Evolutionary conservation across 1,140 invertebrate species (phyloP).

Genomic region (Ips typographus): DNA sequence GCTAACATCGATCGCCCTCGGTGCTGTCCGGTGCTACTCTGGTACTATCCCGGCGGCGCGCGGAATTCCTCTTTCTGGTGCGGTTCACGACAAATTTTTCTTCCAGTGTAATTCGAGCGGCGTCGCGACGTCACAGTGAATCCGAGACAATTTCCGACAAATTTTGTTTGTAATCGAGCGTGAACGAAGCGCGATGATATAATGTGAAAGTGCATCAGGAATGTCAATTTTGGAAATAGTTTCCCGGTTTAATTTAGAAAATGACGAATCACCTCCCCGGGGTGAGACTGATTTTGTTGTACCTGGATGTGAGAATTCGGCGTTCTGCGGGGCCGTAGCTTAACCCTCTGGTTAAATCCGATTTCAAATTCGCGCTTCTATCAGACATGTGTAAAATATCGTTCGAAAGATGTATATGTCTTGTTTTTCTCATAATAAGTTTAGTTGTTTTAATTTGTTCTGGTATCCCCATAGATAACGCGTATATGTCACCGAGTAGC

Average conservation of each 20-base stretch:
- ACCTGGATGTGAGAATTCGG: slow-evolving; percentile 43
- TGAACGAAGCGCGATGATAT: background rate
- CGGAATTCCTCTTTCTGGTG: slow-evolving; percentile 19
- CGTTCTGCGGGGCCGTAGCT: slow-evolving; percentile 31
- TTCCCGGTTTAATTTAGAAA: slow-evolving; percentile 34
- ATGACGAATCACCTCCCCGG: slow-evolving; percentile 39
- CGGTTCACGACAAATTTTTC: slow-evolving; percentile 16
- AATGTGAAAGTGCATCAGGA: slow-evolving; percentile 38
- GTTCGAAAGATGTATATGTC: slow-evolving; percentile 52
- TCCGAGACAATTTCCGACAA: background rate
- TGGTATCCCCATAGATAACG: slow-evolving; percentile 51
- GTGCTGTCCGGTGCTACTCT: slow-evolving; percentile 24
- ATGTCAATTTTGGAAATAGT: slow-evolving; percentile 32
- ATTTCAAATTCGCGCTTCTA: slow-evolving; percentile 33
- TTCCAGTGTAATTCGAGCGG: slow-evolving; percentile 1
- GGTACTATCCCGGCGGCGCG: slow-evolving; percentile 32
- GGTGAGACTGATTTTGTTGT: slow-evolving; percentile 28
- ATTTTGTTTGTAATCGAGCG: background rate
- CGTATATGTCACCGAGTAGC: slow-evolving; percentile 43
- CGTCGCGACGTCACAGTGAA: slow-evolving; percentile 1
- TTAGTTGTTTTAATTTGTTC: slow-evolving; percentile 51
- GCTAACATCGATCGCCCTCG: slow-evolving; percentile 41
- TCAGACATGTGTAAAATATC: slow-evolving; percentile 52
- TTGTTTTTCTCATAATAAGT: slow-evolving; percentile 49
- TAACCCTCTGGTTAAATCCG: slow-evolving; percentile 27